Conservation (phyloP, 2,113 vertebrate species). For the Pardalotus punctatus region DNA sequence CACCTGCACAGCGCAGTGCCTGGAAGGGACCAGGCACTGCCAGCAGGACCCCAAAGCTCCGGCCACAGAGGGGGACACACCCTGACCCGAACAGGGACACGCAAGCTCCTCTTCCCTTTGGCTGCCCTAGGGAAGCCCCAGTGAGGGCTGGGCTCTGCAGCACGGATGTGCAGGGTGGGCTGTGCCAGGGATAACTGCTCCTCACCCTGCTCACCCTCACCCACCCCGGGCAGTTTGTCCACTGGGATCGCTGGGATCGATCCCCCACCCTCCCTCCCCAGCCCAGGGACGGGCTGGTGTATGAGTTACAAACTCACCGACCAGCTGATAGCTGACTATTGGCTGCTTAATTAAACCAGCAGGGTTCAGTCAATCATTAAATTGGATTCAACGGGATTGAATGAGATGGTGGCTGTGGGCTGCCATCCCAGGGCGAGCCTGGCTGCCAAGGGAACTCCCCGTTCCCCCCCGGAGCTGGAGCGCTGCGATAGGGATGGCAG, state of each 20-base stretch:
- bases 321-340: conserved; percentile 13
- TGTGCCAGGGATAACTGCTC: neutral
- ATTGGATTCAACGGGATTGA: neutral
- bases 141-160: fast-evolving
- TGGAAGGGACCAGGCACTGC: neutral
- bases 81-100: fast-evolving
- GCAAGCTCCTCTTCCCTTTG: neutral
- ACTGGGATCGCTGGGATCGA: neutral
- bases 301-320: neutral
- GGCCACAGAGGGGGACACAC: fast-evolving
- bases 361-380: conserved; percentile 43
- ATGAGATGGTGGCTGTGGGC: neutral
- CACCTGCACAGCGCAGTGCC: neutral
- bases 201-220: neutral
- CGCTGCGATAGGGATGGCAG: fast-evolving
- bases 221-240: fast-evolving
- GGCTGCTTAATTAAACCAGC: conserved; percentile 15
- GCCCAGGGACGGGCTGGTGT: neutral
- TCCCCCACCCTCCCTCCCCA: neutral
- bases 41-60: neutral
- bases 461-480: neutral
- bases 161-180: fast-evolving
- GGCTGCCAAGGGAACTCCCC: neutral
- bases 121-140: no score
- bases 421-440: neutral